Conservation (phyloP, 2,888 invertebrate species). For the Pristionchus japonicus region DNA sequence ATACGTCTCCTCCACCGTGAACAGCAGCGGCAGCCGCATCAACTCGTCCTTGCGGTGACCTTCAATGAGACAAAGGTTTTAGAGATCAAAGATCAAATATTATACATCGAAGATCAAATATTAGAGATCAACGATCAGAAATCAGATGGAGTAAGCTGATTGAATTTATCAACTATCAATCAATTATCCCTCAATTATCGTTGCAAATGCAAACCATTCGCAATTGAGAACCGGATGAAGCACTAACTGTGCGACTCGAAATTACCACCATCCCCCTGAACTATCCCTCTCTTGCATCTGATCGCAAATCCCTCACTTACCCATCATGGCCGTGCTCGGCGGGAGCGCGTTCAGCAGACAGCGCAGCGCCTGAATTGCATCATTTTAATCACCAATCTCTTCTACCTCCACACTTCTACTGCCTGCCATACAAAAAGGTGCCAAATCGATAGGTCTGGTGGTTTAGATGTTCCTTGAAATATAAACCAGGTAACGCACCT, state of each 20-base stretch:
- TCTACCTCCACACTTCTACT: neutral
- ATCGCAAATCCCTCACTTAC: neutral
- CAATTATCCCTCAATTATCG: too few relatives aligned
- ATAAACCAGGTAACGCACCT: too few relatives aligned
- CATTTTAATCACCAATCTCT: neutral
- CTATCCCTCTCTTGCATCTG: neutral
- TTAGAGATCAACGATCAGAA: neutral
- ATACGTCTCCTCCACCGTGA: slow-evolving; percentile 91
- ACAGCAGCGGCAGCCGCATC: slow-evolving; percentile 75
- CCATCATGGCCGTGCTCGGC: slow-evolving; percentile 70
- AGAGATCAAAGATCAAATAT: neutral
- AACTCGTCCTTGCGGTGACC: slow-evolving; percentile 51
- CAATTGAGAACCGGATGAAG: too few relatives aligned
- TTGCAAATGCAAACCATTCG: too few relatives aligned
- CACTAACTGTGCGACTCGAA: too few relatives aligned
- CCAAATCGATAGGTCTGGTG: too few relatives aligned
- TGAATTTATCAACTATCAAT: too few relatives aligned
- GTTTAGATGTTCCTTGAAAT: too few relatives aligned
- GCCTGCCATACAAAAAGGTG: too few relatives aligned
- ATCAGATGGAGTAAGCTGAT: slow-evolving; percentile 78
- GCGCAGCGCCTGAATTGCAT: slow-evolving; percentile 76
- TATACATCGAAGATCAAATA: too few relatives aligned
- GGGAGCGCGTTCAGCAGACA: slow-evolving; percentile 79
- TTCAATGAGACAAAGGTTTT: too few relatives aligned
- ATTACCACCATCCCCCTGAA: neutral